These are phyloP conservation scores for Ambastaia sidthimunki DNA, from an alignment of 2,797 vertebrate genomes.

Conservation along the genomic window DNA sequence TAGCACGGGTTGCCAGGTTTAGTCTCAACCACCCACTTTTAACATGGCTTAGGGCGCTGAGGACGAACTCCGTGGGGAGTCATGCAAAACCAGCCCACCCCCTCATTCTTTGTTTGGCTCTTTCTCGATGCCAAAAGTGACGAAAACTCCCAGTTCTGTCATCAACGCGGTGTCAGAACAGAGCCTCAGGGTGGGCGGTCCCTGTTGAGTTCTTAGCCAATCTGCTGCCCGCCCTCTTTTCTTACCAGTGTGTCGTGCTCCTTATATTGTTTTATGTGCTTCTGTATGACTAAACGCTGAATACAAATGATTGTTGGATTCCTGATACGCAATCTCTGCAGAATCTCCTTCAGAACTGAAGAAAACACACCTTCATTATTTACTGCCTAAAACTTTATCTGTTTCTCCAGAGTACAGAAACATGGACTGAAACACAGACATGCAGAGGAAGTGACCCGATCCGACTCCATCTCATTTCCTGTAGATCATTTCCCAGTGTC, in stretches of 20 bases:
- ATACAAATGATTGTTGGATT: no score
- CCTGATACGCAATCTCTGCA: background rate
- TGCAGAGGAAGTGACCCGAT: background rate
- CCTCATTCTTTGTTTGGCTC: conserved; percentile 76
- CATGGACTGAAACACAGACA: background rate
- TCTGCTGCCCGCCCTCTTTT: conserved; percentile 66
- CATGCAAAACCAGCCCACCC: conserved; percentile 69
- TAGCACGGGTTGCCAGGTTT: conserved; percentile 75
- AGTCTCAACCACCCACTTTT: conserved; percentile 74
- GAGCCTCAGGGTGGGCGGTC: conserved; percentile 76
- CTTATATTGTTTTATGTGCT: background rate
- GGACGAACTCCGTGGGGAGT: conserved; percentile 69
- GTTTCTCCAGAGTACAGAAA: conserved; percentile 5
- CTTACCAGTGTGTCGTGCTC: conserved; percentile 60
- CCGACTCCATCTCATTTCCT: background rate
- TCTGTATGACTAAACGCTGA: no score
- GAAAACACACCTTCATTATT: conserved; percentile 9
- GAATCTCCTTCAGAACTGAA: background rate
- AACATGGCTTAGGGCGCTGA: conserved; percentile 67
- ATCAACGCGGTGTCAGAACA: conserved; percentile 69
- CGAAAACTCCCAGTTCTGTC: conserved; percentile 68
- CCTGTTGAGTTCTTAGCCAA: conserved; percentile 75
- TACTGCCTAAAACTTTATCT: background rate
- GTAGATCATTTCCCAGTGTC: no score
- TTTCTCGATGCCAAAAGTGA: conserved; percentile 67